These are phyloP conservation scores for Ciconia boyciana DNA, from an alignment of 2,113 vertebrate species.

Conservation along the genomic window DNA sequence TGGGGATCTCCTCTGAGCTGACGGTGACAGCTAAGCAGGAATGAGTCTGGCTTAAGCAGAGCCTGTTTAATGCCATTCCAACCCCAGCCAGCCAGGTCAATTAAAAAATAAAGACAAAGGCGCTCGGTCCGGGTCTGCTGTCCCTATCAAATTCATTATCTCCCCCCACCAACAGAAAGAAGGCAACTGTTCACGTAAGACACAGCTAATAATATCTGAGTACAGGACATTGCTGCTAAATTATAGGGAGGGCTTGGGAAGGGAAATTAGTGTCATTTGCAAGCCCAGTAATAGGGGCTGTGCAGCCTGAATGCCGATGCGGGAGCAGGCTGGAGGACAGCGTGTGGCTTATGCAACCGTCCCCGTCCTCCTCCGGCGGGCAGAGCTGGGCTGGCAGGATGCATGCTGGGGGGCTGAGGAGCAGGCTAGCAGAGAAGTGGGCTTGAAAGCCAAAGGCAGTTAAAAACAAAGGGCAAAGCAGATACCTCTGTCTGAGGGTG, in stretches of 20 bases:
- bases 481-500: neutral
- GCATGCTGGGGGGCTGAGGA: neutral
- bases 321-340: neutral
- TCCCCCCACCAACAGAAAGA: constrained; percentile 5
- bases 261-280: constrained; percentile 68
- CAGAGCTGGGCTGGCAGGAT: neutral
- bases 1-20: constrained; percentile 37
- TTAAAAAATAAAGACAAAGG: constrained; percentile 44
- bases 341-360: constrained; percentile 35
- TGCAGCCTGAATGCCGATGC: constrained; percentile 47
- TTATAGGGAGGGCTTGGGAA: constrained; percentile 60
- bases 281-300: constrained; percentile 53
- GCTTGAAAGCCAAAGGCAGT: neutral
- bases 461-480: neutral
- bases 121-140: neutral
- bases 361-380: neutral
- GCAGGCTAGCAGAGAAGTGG: neutral
- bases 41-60: neutral
- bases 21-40: neutral
- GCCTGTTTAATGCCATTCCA: neutral
- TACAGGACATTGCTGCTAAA: constrained; percentile 67
- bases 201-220: constrained; percentile 59
- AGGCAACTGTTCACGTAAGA: constrained; percentile 48
- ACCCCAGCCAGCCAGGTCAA: constrained; percentile 13
- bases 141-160: constrained; percentile 13